Base-by-base conservation (phyloP, 2,113 vertebrate genomes). In the Astatotilapia flaviijosephi region DNA sequence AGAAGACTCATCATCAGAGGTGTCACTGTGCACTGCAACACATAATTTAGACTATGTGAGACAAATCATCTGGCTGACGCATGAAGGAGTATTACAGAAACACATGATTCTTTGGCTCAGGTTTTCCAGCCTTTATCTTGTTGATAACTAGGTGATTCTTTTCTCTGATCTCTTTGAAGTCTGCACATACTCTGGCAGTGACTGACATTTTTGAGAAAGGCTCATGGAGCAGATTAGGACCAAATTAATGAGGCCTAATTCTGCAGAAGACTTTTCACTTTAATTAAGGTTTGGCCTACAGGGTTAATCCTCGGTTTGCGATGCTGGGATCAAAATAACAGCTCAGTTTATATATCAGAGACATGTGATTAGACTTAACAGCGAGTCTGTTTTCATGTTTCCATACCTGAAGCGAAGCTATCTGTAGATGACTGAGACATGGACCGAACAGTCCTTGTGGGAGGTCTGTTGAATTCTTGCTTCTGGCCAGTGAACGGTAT, bases 391-490 rank as follows among this genome's bases (percentile, higher is more conserved):
- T 45, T 73, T 21, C 15, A 21, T 51, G 77, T 80, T 85, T 84
- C 17, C 94, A 3, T 93, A 99, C 98, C 98, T 93, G 98, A 98
- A 93, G 97, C 97, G 90, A 96, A 96, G 94, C 97, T 98, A 40
- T 98, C 97, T 6, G 97, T 97, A 0, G 98, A 98, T 1, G 97
- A 98, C 90, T 97, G 97, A 2, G 98, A 99, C 94, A 97, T 97
- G 85, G 98, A 98, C 17, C 95, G 97, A 6, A 96, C 97, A 1
- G 97, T 97, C 96, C 98, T 98, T 5, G 95, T 97, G 1, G 97
- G 96, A 70, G 96, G 98, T 85, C 98, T 97, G 96, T 98, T 98
- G 95, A 98, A 99, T 75, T 99, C 98, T 81, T 97, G 96, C 86
- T 97, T 97, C 82, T 98, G 97, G 90, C 98, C 97, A 42, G 96